Conservation (phyloP, 2,113 vertebrate species). For the Phrynocephalus versicolor region DNA sequence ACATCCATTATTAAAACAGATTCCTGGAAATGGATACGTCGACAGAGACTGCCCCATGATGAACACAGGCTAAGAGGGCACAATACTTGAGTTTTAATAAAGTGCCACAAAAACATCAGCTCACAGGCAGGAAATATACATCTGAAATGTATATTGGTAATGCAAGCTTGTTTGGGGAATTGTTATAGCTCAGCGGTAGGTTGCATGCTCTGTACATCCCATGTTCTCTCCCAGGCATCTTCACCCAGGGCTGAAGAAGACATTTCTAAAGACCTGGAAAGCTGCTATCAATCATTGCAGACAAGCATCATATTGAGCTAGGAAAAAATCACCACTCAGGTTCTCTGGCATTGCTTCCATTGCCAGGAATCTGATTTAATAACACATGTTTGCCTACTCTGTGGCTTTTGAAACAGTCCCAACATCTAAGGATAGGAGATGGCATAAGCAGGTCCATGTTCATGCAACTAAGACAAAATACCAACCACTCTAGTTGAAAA, state of each 20-base stretch:
- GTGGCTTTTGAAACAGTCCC: too few species aligned
- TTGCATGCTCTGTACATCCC: neutral
- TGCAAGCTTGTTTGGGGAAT: neutral
- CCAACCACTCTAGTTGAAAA: neutral
- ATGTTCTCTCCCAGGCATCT: neutral
- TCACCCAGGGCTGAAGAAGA: neutral
- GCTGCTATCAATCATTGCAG: neutral
- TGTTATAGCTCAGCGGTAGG: too few species aligned
- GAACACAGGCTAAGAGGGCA: constrained; percentile 22
- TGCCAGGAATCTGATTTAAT: too few species aligned
- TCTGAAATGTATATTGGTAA: constrained; percentile 3
- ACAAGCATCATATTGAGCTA: neutral
- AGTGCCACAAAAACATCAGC: neutral
- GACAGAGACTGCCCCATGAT: constrained; percentile 31
- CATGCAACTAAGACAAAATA: neutral
- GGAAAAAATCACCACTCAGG: too few species aligned
- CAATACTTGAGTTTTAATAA: constrained; percentile 34
- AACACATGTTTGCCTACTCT: too few species aligned
- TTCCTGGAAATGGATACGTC: constrained; percentile 44
- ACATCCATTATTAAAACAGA: constrained; percentile 48
- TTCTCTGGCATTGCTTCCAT: too few species aligned
- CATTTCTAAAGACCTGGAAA: neutral
- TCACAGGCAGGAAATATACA: neutral
- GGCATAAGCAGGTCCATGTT: too few species aligned
- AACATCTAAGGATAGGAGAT: too few species aligned